Evolutionary conservation across 1,140 invertebrate species (phyloP), one percentile per base, ranked within the genome.

Genomic region (Brachionus calyciflorus): DNA sequence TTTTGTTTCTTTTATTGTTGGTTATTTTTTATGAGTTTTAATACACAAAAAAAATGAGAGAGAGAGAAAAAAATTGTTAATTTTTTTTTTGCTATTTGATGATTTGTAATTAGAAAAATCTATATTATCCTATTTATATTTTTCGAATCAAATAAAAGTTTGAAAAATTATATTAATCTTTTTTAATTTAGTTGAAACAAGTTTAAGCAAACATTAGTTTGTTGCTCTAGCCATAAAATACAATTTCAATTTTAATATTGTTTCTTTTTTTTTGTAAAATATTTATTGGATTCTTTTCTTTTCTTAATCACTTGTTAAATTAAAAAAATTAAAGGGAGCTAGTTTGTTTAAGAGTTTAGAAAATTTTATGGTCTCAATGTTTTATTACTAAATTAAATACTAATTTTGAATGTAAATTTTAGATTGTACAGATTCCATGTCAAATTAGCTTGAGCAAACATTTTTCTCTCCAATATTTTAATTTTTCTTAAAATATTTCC

Each of bases 101-200:
- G 28, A 60, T 60, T 60, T 60, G 55, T 60, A 60, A 60, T 60
- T 60, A 60, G 55, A 60, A 53, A 37, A 37, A 37, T 37, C 37
- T 60, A n/a, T 60, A 33, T 60, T 60, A 60, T 60, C 55, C 55
- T 60, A 60, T 60, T 60, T 60, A 60, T 60, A 55, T 55, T 55
- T 55, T 55, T 55, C 24, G 48, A 49, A 49, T 28, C 30, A 60
- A 60, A 60, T 37, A 60, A 60, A 60, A 60, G n/a, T n/a, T n/a
- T 30, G 28, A 37, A 37, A 60, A 60, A 60, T 28, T 37, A 33
- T 37, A 33, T 33, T 33, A 60, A 60, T 60, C 55, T 60, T 30
- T 60, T 40, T 33, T 60, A 17, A 33, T 60, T 49, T 49, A 33
- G 33, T 60, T 37, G 14, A 41, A 60, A 60, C 28, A 37, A 60